A percentile compares a stretch with the other conserved stretches of the same genome.
phyloP scores from a whole-genome alignment of 2,888 invertebrate genomes.

The Erannis defoliaria region DNA sequence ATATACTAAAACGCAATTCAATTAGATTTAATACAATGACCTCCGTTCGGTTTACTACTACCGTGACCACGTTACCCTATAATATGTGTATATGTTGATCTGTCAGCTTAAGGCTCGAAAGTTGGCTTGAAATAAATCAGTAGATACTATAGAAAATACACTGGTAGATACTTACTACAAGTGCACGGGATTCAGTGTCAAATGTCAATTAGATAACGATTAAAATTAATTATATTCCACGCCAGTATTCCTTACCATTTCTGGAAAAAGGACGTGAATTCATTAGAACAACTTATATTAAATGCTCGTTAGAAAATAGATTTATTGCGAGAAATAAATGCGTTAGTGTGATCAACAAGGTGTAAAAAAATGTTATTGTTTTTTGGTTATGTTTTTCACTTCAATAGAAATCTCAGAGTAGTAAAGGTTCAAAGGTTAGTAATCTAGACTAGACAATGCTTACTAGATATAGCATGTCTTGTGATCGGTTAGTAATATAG shows the following conservation, averaged over 20 bases:
- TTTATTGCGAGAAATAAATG: not conserved
- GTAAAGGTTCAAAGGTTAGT: conserved; percentile 51
- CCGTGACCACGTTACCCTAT: too few species aligned
- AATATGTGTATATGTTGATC: too few species aligned
- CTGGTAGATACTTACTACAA: not conserved
- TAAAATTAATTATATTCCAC: conserved; percentile 18
- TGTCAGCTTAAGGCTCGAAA: too few species aligned
- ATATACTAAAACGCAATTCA: too few species aligned
- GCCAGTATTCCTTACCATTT: conserved; percentile 34
- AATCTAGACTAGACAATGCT: not conserved
- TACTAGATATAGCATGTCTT: not conserved
- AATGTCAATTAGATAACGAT: conserved; percentile 21
- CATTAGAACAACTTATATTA: not conserved
- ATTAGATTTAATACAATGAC: too few species aligned
- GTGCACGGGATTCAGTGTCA: conserved; percentile 20
- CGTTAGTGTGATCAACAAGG: not conserved
- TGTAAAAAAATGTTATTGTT: conserved; percentile 38
- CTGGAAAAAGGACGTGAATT: conserved; percentile 35
- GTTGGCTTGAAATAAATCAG: too few species aligned
- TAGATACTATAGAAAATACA: too few species aligned
- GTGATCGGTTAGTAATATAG: too few species aligned
- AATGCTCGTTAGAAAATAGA: not conserved
- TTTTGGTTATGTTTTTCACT: conserved; percentile 42
- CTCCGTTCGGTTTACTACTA: too few species aligned
- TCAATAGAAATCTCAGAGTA: conserved; percentile 41